These are phyloP conservation scores for Microchirus variegatus DNA, from an alignment of 2,797 vertebrate species.

Conservation along the genomic window DNA sequence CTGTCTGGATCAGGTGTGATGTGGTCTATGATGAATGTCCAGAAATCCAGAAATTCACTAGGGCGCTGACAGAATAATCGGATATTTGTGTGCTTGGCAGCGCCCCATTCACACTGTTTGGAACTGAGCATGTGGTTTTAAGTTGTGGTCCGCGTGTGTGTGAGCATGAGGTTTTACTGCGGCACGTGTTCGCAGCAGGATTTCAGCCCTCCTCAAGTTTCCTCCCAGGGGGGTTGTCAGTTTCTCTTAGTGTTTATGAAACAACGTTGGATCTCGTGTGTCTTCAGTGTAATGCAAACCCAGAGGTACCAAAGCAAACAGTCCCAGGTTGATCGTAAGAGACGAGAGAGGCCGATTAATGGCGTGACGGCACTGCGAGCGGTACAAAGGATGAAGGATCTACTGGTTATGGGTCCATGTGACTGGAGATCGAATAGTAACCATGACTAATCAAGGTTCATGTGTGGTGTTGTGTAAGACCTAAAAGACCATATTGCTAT, in stretches of 20 bases:
- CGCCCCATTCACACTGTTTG: neutral
- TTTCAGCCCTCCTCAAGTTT: conserved; percentile 17
- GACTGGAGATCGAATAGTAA: conserved; percentile 1
- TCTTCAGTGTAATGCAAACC: conserved; percentile 13
- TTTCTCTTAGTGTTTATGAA: conserved; percentile 11
- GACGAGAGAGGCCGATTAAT: conserved; percentile 1
- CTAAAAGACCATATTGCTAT: neutral
- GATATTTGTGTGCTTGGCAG: neutral
- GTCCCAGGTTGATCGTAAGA: conserved; percentile 3
- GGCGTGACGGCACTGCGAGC: neutral
- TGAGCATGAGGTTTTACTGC: neutral
- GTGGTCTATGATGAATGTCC: too few species aligned
- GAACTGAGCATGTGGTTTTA: conserved; percentile 3
- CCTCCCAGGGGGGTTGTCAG: conserved; percentile 16
- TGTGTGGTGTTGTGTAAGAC: conserved; percentile 15
- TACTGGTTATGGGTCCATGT: conserved; percentile 17
- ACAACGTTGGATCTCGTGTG: neutral
- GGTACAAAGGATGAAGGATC: neutral
- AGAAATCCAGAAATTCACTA: too few species aligned
- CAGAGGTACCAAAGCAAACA: conserved; percentile 4
- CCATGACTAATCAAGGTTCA: conserved; percentile 26
- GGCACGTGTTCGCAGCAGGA: conserved; percentile 21
- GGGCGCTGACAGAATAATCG: too few species aligned
- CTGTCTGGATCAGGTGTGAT: too few species aligned
- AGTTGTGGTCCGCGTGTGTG: neutral